Evolutionary conservation across 1,140 invertebrate species (phyloP).

Genomic region (Halesus radiatus): DNA sequence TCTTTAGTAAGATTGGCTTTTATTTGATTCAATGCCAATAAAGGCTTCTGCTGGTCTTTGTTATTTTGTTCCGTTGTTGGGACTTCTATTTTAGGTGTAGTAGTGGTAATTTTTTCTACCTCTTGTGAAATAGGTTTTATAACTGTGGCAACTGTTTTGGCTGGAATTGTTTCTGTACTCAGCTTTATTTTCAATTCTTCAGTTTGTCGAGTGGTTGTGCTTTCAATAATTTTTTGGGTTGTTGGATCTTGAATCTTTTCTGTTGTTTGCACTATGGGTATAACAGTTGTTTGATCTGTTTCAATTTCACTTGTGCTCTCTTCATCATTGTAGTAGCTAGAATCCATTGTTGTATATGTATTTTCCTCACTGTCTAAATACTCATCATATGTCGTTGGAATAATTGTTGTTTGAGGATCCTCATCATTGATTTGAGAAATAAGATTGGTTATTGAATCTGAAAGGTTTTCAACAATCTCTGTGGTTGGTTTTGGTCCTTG

Average conservation of each 20-base stretch:
- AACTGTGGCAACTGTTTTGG: too few relatives aligned
- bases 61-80: too few relatives aligned
- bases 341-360: constrained; percentile 2
- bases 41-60: not conserved
- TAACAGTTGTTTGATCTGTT: constrained; percentile 49
- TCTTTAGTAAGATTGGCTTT: not conserved
- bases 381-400: constrained; percentile 24
- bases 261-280: not conserved
- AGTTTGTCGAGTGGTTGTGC: not conserved
- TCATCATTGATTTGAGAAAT: constrained; percentile 54
- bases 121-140: too few relatives aligned
- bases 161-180: not conserved
- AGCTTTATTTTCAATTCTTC: not conserved
- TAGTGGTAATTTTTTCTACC: not conserved
- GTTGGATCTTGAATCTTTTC: constrained; percentile 39
- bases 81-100: not conserved
- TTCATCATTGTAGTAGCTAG: constrained; percentile 11
- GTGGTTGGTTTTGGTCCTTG: constrained; percentile 7
- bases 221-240: constrained; percentile 3
- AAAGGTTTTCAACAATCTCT: constrained; percentile 43
- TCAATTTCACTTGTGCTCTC: constrained; percentile 18
- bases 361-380: not conserved
- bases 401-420: constrained; percentile 31
- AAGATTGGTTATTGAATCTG: constrained; percentile 51
- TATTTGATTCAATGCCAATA: not conserved